These are phyloP conservation scores for Cyanocitta stelleri DNA, from an alignment of 2,113 vertebrate species.

Conservation along the genomic window DNA sequence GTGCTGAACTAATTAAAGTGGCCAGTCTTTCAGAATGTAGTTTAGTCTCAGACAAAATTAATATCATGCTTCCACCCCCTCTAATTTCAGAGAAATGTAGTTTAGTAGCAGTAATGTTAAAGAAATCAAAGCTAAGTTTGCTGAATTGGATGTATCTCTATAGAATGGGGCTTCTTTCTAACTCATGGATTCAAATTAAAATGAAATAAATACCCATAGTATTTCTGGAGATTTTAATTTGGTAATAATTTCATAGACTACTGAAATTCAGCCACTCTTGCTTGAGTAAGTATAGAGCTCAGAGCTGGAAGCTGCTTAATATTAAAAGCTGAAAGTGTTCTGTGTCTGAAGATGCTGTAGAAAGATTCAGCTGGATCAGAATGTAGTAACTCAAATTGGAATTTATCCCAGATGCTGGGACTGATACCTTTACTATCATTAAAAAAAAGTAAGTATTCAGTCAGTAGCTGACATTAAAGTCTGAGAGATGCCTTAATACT, in stretches of 20 bases:
- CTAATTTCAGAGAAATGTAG: neutral
- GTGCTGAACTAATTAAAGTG: neutral
- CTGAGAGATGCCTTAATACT: neutral
- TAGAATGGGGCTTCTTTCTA: neutral
- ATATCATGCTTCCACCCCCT: neutral
- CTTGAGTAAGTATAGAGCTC: neutral
- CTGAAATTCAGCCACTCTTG: neutral
- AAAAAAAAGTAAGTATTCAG: neutral
- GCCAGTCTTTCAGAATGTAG: neutral
- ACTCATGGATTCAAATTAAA: neutral
- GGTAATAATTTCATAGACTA: neutral
- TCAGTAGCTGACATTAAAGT: neutral
- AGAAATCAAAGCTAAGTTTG: neutral
- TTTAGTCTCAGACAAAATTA: neutral
- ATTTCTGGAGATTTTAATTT: neutral
- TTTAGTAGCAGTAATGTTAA: neutral
- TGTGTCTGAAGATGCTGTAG: neutral
- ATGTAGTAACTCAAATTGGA: neutral
- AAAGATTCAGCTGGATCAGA: neutral
- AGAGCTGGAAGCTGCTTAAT: neutral
- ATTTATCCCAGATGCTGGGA: neutral
- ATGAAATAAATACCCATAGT: constrained; percentile 12
- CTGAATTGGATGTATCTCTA: neutral
- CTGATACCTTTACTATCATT: neutral
- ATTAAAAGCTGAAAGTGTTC: neutral